Conservation (phyloP, 2,797 vertebrate genomes). For the Distichodus sexfasciatus region DNA sequence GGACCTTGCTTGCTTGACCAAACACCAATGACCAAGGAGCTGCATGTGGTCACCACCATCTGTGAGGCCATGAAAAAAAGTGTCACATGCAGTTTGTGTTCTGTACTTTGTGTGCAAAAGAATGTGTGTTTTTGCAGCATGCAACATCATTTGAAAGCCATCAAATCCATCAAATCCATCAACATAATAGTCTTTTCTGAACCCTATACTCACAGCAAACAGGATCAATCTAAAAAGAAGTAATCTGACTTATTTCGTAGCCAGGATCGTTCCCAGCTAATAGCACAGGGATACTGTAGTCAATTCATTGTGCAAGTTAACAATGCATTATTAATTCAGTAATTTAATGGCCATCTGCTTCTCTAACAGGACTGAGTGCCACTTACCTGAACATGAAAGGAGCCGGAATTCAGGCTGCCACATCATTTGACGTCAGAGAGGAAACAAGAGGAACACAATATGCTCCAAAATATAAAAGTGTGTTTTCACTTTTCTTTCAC, state of each 20-base stretch:
- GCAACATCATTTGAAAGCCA: conserved; percentile 24
- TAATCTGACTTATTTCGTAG: not conserved
- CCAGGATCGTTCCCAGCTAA: not conserved
- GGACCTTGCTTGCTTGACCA: conserved; percentile 5
- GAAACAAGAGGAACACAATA: conserved; percentile 12
- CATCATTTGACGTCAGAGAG: not conserved
- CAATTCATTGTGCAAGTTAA: not conserved
- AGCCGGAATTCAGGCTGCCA: not conserved
- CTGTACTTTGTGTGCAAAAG: not conserved
- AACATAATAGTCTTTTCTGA: conserved; percentile 21
- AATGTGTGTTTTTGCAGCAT: not conserved
- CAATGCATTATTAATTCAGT: conserved; percentile 19
- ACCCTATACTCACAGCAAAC: conserved; percentile 1
- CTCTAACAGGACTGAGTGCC: not conserved
- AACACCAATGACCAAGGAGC: not conserved
- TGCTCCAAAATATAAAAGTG: conserved; percentile 6
- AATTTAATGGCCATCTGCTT: conserved; percentile 27
- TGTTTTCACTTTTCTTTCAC: not conserved
- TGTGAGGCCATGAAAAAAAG: not conserved
- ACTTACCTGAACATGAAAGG: conserved; percentile 15
- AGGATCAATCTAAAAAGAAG: no score
- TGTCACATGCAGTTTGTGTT: not conserved
- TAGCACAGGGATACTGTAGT: not conserved
- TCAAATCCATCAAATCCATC: conserved; percentile 25
- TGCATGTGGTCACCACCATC: conserved; percentile 3